Conservation (phyloP, 2,797 vertebrate species). For the Synanceia verrucosa region DNA sequence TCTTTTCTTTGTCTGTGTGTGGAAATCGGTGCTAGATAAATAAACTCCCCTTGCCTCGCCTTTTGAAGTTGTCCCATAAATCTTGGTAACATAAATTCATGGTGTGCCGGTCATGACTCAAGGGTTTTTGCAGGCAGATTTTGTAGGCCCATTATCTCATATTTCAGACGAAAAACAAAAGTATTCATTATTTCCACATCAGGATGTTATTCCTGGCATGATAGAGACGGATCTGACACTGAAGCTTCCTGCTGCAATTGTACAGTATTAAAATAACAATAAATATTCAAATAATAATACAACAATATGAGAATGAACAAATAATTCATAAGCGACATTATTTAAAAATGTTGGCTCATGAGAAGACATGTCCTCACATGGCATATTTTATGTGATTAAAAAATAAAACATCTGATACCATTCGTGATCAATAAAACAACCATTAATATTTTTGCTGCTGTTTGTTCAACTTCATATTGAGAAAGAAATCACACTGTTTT, state of each 20-base stretch:
- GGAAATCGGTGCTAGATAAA: slow-evolving; percentile 27
- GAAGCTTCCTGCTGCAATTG: neutral
- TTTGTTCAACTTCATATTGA: no score
- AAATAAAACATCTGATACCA: neutral
- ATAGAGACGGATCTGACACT: neutral
- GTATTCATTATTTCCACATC: slow-evolving; percentile 14
- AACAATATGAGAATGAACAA: neutral
- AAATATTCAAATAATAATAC: neutral
- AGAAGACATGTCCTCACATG: neutral
- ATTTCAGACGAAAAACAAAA: slow-evolving; percentile 30
- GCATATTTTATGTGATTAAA: neutral
- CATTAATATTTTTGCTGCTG: no score
- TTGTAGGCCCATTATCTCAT: slow-evolving; percentile 23
- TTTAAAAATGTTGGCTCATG: neutral
- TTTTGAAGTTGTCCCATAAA: slow-evolving; percentile 45
- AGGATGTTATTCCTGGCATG: neutral
- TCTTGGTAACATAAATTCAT: slow-evolving; percentile 35
- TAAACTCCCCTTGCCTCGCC: slow-evolving; percentile 15
- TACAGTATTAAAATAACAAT: neutral
- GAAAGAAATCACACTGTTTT: no score
- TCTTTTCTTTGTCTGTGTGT: slow-evolving; percentile 5
- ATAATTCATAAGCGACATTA: neutral
- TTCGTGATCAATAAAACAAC: neutral
- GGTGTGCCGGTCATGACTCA: slow-evolving; percentile 23
- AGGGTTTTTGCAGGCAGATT: slow-evolving; percentile 20